These are phyloP conservation scores for Caenorhabditis drosophilae DNA, from an alignment of 2,888 invertebrate genomes.

Conservation along the genomic window DNA sequence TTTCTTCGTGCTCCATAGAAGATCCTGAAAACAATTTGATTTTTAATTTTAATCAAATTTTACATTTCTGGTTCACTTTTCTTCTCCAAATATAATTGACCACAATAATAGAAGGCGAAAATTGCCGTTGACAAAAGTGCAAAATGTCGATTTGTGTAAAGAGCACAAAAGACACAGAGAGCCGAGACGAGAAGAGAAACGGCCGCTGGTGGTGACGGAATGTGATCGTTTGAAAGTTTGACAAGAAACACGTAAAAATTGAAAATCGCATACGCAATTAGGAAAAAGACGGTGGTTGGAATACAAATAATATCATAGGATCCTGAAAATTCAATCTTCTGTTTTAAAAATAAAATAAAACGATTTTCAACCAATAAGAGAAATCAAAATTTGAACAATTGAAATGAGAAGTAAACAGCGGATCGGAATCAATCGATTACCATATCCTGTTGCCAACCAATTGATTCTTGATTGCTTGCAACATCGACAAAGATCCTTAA, in stretches of 20 bases:
- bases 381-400: conserved; percentile 16
- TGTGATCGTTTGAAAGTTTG: conserved; percentile 12
- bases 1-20: conserved; percentile 12
- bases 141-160: conserved; percentile 25
- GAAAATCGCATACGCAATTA: conserved; percentile 29
- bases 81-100: conserved; percentile 17
- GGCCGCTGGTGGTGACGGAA: conserved; percentile 27
- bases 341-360: too few relatives aligned
- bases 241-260: conserved; percentile 31
- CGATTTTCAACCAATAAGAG: conserved; percentile 27
- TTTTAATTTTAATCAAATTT: conserved; percentile 7
- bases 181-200: conserved; percentile 17
- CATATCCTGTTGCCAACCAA: conserved; percentile 22
- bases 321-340: conserved; percentile 21
- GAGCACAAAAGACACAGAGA: conserved; percentile 10
- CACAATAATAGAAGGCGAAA: conserved; percentile 17
- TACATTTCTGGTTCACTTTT: too few relatives aligned
- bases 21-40: background rate
- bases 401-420: conserved; percentile 21
- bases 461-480: too few relatives aligned
- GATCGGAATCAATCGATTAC: conserved; percentile 25
- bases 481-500: too few relatives aligned
- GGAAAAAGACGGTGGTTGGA: conserved; percentile 26
- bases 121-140: conserved; percentile 12
- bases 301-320: conserved; percentile 37